Evolutionary conservation across 2,797 vertebrate species (phyloP), one percentile per base, ranked within the genome.

Genomic region (Acanthopagrus latus): DNA sequence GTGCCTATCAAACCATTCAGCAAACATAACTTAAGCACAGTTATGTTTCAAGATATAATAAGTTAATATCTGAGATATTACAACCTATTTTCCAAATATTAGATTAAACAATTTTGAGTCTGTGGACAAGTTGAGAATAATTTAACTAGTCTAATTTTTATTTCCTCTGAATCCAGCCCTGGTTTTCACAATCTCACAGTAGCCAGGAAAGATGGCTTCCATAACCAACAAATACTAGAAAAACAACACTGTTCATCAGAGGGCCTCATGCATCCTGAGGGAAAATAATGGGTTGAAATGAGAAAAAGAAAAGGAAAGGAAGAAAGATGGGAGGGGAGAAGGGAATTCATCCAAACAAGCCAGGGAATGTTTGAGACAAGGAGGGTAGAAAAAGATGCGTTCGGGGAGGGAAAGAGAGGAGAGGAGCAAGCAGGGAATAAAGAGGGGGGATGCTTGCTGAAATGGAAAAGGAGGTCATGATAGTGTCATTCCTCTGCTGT

Each of bases 391-490:
- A 56, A 50, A 68, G 52, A 64, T 48, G 57, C 0, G 12, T 38
- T 66, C 7, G 29, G 69, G 59, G 62, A 71, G 57, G 11, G 60
- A 69, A 57, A 62, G 58, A 29, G 54, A 69, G 47, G 74, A 83
- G 58, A 73, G 56, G 25, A 76, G 51, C 3, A 0, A 71, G 68
- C 27, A 48, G 72, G 54, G 63, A 83, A 83, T 54, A 48, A 23
- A 52, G 78, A 66, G 20, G 41, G 50, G 29, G 63, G 71, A 77
- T 76, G 81, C 64, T 76, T 50, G 84, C 77, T 89, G 71, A 76
- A 82, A 81, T 78, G 72, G 67, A 88, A 86, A 81, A 85, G 66
- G 69, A 74, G 77, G 81, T 88, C 81, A 81, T 23, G 72, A 71
- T 47, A 63, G 77, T 79, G 68, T 90, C 81, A 55, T 79, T 88